phyloP scores from a whole-genome alignment of 2,797 vertebrate species.

The Phaenicophaeus curvirostris region DNA sequence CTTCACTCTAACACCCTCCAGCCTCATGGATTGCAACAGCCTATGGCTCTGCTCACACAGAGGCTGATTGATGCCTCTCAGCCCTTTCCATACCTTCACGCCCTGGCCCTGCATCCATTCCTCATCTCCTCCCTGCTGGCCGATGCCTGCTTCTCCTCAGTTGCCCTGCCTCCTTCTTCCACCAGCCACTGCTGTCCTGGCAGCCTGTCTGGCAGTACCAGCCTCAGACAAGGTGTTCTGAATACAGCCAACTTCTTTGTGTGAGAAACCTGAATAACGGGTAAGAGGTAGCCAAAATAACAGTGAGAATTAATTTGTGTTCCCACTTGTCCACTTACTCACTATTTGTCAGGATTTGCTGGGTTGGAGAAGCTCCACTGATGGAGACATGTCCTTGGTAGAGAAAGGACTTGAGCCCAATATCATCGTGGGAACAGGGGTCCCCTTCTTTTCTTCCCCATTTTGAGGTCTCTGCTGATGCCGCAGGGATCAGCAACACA shows the following conservation, averaged over 20 bases:
- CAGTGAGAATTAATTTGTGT: background rate
- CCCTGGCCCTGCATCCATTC: background rate
- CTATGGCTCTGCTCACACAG: background rate
- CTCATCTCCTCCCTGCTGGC: background rate
- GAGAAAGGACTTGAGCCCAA: background rate
- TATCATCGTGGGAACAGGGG: background rate
- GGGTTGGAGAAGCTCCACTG: background rate
- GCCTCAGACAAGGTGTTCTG: background rate
- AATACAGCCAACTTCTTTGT: background rate
- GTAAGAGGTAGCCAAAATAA: background rate
- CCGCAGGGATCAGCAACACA: background rate
- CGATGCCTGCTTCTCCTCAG: background rate
- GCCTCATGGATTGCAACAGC: fast-evolving
- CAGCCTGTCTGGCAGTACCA: background rate
- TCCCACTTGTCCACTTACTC: background rate
- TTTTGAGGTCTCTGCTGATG: background rate
- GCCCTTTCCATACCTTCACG: fast-evolving
- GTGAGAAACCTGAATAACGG: background rate
- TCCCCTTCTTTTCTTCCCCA: background rate
- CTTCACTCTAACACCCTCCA: background rate
- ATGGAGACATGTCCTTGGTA: background rate
- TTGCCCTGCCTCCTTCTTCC: background rate
- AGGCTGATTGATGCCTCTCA: background rate
- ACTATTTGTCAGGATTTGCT: background rate
- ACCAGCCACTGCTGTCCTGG: background rate